phyloP scores from a whole-genome alignment of 2,888 invertebrate species.

The Brenthis ino region DNA sequence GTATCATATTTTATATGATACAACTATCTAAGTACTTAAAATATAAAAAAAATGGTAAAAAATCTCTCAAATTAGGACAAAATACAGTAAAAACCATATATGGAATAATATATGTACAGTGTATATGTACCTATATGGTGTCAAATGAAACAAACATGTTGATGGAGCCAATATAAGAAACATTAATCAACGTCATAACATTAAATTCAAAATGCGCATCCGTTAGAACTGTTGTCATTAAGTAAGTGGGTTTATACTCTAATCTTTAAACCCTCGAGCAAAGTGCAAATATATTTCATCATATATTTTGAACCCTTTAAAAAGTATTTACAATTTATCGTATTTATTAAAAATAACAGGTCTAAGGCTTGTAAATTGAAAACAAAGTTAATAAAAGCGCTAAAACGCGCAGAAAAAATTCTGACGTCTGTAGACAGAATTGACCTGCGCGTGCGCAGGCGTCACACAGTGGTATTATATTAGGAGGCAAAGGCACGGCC shows the following conservation, averaged over 20 bases:
- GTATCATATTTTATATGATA: too few relatives aligned
- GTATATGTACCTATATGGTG: too few relatives aligned
- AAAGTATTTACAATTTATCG: neutral
- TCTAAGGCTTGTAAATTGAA: neutral
- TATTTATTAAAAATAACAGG: neutral
- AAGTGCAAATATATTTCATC: neutral
- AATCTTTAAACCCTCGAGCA: neutral
- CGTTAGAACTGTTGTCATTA: too few relatives aligned
- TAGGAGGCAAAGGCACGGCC: constrained; percentile 48
- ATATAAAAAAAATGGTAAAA: too few relatives aligned
- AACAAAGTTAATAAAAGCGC: constrained; percentile 11
- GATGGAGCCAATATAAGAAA: neutral
- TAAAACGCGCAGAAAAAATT: constrained; percentile 22
- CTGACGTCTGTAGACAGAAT: constrained; percentile 32
- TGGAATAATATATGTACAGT: too few relatives aligned
- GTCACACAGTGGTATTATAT: constrained; percentile 54
- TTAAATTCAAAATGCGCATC: neutral
- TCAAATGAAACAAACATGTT: too few relatives aligned
- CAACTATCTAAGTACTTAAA: too few relatives aligned
- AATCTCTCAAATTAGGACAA: too few relatives aligned
- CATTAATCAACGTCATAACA: constrained; percentile 3
- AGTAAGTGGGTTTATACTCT: neutral
- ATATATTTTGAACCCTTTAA: neutral
- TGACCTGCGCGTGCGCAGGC: constrained; percentile 59
- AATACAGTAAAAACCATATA: too few relatives aligned